Evolutionary conservation across 2,888 invertebrate genomes (phyloP).

Genomic region (Diaprepes abbreviatus): DNA sequence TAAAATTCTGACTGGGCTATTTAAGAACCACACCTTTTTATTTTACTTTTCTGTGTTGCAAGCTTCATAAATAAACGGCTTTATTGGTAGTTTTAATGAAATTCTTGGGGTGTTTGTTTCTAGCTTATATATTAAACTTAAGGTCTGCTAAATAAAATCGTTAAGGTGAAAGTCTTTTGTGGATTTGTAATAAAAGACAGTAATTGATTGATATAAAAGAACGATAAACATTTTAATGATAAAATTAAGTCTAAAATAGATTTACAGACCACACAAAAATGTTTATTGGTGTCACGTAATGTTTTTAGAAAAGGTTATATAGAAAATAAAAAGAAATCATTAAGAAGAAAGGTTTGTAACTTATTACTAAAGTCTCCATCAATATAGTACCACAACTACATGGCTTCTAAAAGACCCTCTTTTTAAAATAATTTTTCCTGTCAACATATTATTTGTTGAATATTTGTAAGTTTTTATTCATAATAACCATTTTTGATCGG

Average conservation of each 20-base stretch:
- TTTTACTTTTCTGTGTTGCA: not conserved
- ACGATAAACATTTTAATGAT: slow-evolving; percentile 1
- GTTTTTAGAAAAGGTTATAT: too few species aligned
- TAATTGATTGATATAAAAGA: slow-evolving; percentile 3
- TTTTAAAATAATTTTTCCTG: too few species aligned
- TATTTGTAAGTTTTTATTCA: too few species aligned
- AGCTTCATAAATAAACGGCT: slow-evolving; percentile 15
- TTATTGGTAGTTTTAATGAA: slow-evolving; percentile 28
- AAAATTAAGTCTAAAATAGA: not conserved
- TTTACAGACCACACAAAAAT: not conserved
- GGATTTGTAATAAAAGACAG: slow-evolving; percentile 5
- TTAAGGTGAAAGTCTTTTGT: slow-evolving; percentile 26
- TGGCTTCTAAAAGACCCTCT: too few species aligned
- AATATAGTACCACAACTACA: too few species aligned
- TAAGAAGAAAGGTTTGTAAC: too few species aligned
- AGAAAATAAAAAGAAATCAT: too few species aligned
- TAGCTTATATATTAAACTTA: slow-evolving; percentile 11
- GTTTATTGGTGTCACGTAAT: too few species aligned
- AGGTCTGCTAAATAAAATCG: slow-evolving; percentile 10
- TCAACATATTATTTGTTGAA: too few species aligned
- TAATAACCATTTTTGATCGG: too few species aligned
- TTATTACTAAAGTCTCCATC: too few species aligned
- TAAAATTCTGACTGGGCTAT: too few species aligned
- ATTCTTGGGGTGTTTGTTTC: slow-evolving; percentile 22
- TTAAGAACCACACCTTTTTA: not conserved